Base-by-base conservation (phyloP, 1,140 invertebrate genomes). In the Rhysida immarginata region DNA sequence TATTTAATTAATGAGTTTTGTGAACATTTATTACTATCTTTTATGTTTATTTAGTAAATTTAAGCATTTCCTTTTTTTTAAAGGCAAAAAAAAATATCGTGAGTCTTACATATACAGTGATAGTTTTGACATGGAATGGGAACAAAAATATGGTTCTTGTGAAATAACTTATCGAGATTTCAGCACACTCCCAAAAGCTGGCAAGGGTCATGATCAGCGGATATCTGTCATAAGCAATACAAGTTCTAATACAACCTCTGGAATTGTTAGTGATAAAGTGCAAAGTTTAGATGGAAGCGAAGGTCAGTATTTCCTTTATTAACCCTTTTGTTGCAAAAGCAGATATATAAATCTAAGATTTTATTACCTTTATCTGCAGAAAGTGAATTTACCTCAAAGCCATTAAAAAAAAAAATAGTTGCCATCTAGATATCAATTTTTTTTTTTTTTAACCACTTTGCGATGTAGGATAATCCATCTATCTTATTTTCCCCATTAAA, bases 231-330 rank as follows among this genome's bases (percentile, higher is more conserved):
- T 94, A 64, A 92, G 87, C 46, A 85, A 80, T 65, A 87, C 87
- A 29, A 93, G 88, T 57, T 94, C 90, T 2, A 94, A 93, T 64
- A 94, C 90, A 35, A 94, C 91, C 2, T 93, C 89, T 3, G 91
- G 91, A 46, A 94, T 95, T 58, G 90, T 93, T 11, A 94, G 89
- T 67, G 91, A 95, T 69, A 78, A 87, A 59, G 87, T 94, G 48
- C 88, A 92, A 68, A 93, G 88, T 52, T 83, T 94, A 70, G 89
- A 94, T 68, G 89, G 93, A 60, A 77, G 75, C 66, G 78, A 79
- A 69, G 75, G 74, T 76, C 67, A 60, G 61, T n/a, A n/a, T n/a
- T n/a, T n/a, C n/a, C n/a, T n/a, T n/a, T n/a, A n/a, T n/a, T n/a
- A n/a, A n/a, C n/a, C n/a, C n/a, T n/a, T n/a, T n/a, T n/a, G n/a